Evolutionary conservation across 2,113 vertebrate genomes (phyloP).

Genomic region (Hyperopisus bebe): DNA sequence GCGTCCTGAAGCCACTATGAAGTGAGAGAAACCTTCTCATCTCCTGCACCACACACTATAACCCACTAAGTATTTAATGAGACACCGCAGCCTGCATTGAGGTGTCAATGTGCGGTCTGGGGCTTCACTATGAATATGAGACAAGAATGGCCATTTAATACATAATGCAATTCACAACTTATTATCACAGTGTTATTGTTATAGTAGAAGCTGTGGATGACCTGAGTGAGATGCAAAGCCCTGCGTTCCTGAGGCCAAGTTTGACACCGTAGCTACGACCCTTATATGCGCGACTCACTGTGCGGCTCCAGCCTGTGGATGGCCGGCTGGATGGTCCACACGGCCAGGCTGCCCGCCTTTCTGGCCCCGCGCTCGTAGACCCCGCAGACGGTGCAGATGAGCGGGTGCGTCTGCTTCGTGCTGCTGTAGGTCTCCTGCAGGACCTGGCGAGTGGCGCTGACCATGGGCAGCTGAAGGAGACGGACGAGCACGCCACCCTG

Average conservation of each 20-base stretch:
- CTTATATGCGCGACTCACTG: slow-evolving; percentile 50
- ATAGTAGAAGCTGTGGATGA: background rate
- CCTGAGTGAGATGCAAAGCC: background rate
- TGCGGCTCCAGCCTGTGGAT: slow-evolving; percentile 65
- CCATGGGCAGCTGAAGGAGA: slow-evolving; percentile 61
- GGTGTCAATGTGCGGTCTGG: background rate
- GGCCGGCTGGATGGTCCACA: slow-evolving; percentile 62
- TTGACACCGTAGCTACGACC: background rate
- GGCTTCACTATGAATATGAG: background rate
- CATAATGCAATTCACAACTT: background rate
- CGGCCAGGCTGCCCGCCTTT: slow-evolving; percentile 52
- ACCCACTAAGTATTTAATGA: background rate
- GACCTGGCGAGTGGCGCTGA: slow-evolving; percentile 56
- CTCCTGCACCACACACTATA: background rate
- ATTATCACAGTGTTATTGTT: background rate
- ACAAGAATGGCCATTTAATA: background rate
- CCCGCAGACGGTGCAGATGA: slow-evolving; percentile 58
- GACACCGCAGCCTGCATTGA: background rate
- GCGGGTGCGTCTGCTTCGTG: slow-evolving; percentile 64
- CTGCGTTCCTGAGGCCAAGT: background rate
- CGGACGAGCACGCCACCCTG: slow-evolving; percentile 62
- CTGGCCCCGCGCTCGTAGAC: slow-evolving; percentile 62
- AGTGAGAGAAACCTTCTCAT: background rate
- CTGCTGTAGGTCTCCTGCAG: slow-evolving; percentile 60
- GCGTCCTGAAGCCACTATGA: background rate